Percentiles rank a stretch among this genome's conserved stretches.
These are phyloP conservation scores for Cephus spinipes DNA, from an alignment of 2,888 invertebrate genomes.

Conservation along the genomic window DNA sequence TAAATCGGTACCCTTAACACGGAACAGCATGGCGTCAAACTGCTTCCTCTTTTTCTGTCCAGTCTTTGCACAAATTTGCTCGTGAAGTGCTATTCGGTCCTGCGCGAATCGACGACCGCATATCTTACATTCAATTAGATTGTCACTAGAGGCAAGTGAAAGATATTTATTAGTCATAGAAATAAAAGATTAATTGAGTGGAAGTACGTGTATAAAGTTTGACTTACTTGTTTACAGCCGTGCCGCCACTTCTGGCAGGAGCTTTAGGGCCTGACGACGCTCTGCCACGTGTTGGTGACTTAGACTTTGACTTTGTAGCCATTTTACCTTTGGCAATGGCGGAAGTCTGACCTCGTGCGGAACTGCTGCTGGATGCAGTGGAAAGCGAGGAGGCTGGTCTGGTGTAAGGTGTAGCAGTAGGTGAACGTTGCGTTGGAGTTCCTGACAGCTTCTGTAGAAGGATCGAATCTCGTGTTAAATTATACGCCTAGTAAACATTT, in stretches of 20 bases:
- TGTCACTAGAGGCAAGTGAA: constrained; percentile 41
- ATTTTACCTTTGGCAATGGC: constrained; percentile 38
- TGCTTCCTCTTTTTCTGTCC: constrained; percentile 86
- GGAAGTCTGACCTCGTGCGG: constrained; percentile 39
- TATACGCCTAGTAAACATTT: neutral
- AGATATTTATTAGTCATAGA: neutral
- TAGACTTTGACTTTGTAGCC: constrained; percentile 39
- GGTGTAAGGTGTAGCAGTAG: constrained; percentile 33
- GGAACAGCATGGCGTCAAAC: constrained; percentile 91
- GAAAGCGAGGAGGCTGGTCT: constrained; percentile 43
- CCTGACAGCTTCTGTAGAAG: constrained; percentile 5
- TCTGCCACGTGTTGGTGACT: constrained; percentile 23
- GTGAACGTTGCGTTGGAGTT: constrained; percentile 25
- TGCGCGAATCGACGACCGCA: constrained; percentile 85
- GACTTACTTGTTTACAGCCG: constrained; percentile 22
- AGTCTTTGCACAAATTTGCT: constrained; percentile 86
- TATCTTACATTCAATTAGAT: constrained; percentile 74
- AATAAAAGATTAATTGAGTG: neutral
- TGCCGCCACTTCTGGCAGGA: constrained; percentile 13
- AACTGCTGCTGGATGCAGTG: constrained; percentile 40
- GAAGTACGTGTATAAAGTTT: neutral
- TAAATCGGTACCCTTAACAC: constrained; percentile 91
- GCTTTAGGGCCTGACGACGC: constrained; percentile 22
- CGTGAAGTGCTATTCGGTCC: constrained; percentile 86
- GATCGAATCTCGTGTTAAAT: constrained; percentile 3